Evolutionary conservation across 2,888 invertebrate species (phyloP).

Genomic region (Thalpophila matura): DNA sequence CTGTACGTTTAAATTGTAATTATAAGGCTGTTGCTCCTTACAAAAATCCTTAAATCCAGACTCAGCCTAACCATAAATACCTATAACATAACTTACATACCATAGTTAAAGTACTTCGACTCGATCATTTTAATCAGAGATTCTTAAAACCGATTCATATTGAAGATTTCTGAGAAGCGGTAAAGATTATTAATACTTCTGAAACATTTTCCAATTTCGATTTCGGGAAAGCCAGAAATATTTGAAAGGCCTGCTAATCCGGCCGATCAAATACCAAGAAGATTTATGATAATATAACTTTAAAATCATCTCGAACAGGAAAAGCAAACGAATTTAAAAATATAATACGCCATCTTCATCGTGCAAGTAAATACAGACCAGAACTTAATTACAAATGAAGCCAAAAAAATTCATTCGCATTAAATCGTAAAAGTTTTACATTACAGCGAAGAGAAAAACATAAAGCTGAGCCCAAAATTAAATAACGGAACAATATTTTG

Average conservation of each 20-base stretch:
- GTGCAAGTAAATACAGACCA: slow-evolving; percentile 20
- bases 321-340: background rate
- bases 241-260: background rate
- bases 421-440: slow-evolving; percentile 47
- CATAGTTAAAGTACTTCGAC: background rate
- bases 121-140: slow-evolving; percentile 3
- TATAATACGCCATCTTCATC: background rate
- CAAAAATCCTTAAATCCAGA: slow-evolving; percentile 7
- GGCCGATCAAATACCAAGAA: background rate
- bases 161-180: background rate
- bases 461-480: slow-evolving; percentile 49
- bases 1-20: slow-evolving; percentile 40
- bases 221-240: background rate
- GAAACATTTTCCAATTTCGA: background rate
- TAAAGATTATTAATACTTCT: background rate
- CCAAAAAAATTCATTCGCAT: slow-evolving; percentile 44
- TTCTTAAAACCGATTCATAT: slow-evolving; percentile 4
- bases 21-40: slow-evolving; percentile 30
- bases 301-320: background rate
- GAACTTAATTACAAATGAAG: slow-evolving; percentile 43
- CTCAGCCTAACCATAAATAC: background rate
- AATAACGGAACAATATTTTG: slow-evolving; percentile 45
- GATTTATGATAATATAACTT: background rate
- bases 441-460: slow-evolving; percentile 17
- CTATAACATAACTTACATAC: background rate